These are phyloP conservation scores for Geococcyx californianus DNA, from an alignment of 2,113 vertebrate species.

Conservation along the genomic window DNA sequence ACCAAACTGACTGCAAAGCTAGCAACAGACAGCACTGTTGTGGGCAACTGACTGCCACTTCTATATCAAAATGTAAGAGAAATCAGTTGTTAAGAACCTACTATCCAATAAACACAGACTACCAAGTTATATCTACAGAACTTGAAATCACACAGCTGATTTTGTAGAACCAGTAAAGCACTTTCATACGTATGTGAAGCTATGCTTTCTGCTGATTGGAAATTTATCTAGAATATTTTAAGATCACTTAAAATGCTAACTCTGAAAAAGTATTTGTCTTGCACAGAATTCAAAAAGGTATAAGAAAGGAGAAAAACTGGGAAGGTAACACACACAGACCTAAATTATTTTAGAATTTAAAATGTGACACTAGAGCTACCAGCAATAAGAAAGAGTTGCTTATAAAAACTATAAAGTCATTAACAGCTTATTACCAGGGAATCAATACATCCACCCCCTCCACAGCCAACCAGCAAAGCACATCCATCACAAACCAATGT, in stretches of 20 bases:
- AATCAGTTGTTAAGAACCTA: neutral
- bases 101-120: neutral
- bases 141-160: neutral
- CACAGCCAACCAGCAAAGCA: neutral
- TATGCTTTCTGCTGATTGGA: neutral
- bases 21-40: neutral
- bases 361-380: neutral
- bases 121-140: neutral
- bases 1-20: neutral
- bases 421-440: neutral
- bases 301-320: neutral
- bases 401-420: neutral
- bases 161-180: neutral
- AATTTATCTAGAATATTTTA: neutral
- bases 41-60: neutral
- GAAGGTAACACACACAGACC: neutral
- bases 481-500: neutral
- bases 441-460: neutral
- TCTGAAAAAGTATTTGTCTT: neutral
- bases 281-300: neutral
- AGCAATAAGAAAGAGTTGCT: neutral
- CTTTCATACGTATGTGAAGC: neutral
- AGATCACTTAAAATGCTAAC: neutral
- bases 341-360: neutral
- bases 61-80: neutral